Evolutionary conservation across 1,140 invertebrate species (phyloP), one percentile per base, ranked within the genome.

Genomic region (Meteorus sp.): DNA sequence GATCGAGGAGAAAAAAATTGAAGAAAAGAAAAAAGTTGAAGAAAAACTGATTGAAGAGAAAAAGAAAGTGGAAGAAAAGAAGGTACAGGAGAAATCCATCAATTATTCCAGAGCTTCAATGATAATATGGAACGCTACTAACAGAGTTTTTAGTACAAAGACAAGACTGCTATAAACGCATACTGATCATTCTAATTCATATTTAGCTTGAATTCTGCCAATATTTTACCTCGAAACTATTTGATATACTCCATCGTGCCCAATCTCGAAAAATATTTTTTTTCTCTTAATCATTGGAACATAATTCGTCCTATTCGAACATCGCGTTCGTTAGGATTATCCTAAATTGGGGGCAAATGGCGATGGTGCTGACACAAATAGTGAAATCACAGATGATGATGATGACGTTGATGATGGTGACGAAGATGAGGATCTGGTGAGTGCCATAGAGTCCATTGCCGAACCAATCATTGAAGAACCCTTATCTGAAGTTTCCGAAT

Each of bases 291-390:
- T 19, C n/a, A 27, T 15, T 58, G 23, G 33, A 59, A 45, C 44
- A 41, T 43, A 52, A 52, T 45, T 52, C 7, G 15, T 59, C 45
- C 13, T 48, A 20, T 37, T 48, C 29, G 54, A 45, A 55, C 52
- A 20, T 23, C n/a, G 17, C 43, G 31, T 39, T 57, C 45, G 9
- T 9, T 50, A 57, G 35, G 33, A 57, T 6, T 17, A 41, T 45
- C 63, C 61, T n/a, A 5, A 61, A 25, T 62, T 53, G 50, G 62
- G 60, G 51, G 67, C 79, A 37, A 72, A 83, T 59, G 73, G 82
- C 50, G 77, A 76, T 65, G 80, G 80, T 62, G 70, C 79, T 59
- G 77, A 83, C 64, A 77, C 77, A 64, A 79, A 79, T 63, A 72
- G 79, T 61, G 77, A 82, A 63, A 74, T 76, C 50, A 60, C 60